These are phyloP conservation scores for Metopia argyrocephala DNA, from an alignment of 2,888 invertebrate genomes.

Conservation along the genomic window DNA sequence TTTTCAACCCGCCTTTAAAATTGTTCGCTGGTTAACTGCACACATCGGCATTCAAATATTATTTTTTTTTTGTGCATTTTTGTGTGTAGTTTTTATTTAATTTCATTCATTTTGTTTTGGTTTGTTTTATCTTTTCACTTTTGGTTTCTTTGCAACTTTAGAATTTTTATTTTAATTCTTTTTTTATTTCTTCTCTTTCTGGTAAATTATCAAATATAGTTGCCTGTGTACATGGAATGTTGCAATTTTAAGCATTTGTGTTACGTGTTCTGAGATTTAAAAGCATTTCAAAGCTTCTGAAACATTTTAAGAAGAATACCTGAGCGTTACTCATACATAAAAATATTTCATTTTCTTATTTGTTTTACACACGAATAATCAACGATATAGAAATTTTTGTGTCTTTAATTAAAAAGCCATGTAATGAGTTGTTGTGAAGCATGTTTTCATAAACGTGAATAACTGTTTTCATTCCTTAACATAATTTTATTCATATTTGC, in stretches of 20 bases:
- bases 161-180: not conserved
- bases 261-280: slow-evolving; percentile 30
- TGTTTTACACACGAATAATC: not conserved
- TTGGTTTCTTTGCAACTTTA: not conserved
- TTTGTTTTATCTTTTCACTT: too few relatives aligned
- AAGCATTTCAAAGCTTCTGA: slow-evolving; percentile 9
- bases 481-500: too few relatives aligned
- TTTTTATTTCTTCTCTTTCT: not conserved
- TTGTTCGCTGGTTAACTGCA: too few relatives aligned
- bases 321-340: not conserved
- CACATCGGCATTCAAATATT: too few relatives aligned
- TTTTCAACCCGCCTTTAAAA: too few relatives aligned
- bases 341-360: not conserved
- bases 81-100: too few relatives aligned
- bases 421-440: too few relatives aligned
- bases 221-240: not conserved
- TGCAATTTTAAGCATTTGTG: slow-evolving; percentile 10
- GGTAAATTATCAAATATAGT: not conserved
- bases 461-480: too few relatives aligned
- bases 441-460: too few relatives aligned
- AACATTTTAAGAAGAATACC: slow-evolving; percentile 15
- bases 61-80: too few relatives aligned
- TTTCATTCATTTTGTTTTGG: too few relatives aligned
- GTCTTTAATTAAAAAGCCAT: slow-evolving; percentile 11
- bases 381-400: not conserved